A percentile compares a stretch with the other conserved stretches of the same genome.
Conservation (phyloP, 1,140 invertebrate genomes). For the Asobara japonica region DNA sequence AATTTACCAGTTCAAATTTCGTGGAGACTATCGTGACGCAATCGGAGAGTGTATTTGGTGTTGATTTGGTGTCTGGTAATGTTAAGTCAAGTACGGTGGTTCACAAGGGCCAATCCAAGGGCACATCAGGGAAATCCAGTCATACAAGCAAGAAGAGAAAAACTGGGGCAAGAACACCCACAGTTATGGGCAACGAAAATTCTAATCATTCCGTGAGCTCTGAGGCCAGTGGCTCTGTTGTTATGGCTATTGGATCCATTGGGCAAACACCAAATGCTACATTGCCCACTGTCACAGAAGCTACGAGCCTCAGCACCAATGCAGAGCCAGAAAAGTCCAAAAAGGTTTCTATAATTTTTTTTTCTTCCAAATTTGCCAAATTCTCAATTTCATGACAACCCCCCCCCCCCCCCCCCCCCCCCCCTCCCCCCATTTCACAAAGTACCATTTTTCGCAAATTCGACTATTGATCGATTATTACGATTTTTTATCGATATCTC, state of each 20-base stretch:
- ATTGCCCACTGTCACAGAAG: conserved; percentile 52
- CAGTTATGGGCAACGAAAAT: conserved; percentile 57
- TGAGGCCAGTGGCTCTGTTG: conserved; percentile 54
- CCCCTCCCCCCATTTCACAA: neutral
- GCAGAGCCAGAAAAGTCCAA: conserved; percentile 55
- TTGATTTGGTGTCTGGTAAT: conserved; percentile 37
- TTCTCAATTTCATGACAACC: neutral
- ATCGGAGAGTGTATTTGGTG: conserved; percentile 63
- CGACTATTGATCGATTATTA: no score
- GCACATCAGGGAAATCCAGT: conserved; percentile 45
- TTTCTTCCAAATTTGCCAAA: neutral
- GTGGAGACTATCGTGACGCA: conserved; percentile 65
- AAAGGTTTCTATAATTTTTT: conserved; percentile 43
- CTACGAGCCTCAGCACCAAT: conserved; percentile 51
- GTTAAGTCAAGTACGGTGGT: conserved; percentile 38
- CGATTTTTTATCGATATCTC: no score
- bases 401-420: no score
- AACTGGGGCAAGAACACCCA: conserved; percentile 58
- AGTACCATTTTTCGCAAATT: neutral
- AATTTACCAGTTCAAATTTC: conserved; percentile 70
- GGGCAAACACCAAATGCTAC: conserved; percentile 41
- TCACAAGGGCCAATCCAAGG: conserved; percentile 52
- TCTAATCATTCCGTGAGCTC: conserved; percentile 60
- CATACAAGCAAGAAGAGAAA: conserved; percentile 59
- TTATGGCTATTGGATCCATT: conserved; percentile 44